A percentile compares a stretch with the other conserved stretches of the same genome.
Evolutionary conservation across 2,888 invertebrate genomes (phyloP).

Genomic region (Dynastes grantii): DNA sequence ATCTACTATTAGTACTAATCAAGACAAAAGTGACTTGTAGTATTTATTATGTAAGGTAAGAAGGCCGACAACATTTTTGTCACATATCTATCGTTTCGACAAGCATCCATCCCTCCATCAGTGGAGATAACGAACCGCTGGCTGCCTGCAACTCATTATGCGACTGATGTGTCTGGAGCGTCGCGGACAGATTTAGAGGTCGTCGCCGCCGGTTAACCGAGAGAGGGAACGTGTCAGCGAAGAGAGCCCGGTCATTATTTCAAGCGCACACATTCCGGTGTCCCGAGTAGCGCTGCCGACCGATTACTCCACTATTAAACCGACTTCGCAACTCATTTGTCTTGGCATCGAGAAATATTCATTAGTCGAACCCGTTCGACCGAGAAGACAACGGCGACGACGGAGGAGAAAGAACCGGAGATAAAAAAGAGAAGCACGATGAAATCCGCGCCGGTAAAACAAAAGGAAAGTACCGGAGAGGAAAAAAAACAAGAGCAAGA

Average conservation of each 20-base stretch:
- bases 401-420: constrained; percentile 20
- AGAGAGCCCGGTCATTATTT: constrained; percentile 59
- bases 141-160: constrained; percentile 61
- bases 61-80: constrained; percentile 40
- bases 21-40: constrained; percentile 6
- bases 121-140: constrained; percentile 54
- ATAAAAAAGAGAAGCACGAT: constrained; percentile 30
- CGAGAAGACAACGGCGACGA: constrained; percentile 40
- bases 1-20: constrained; percentile 6
- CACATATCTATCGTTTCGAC: constrained; percentile 38
- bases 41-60: constrained; percentile 23
- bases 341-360: constrained; percentile 64
- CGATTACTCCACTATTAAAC: constrained; percentile 60
- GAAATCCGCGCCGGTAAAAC: constrained; percentile 28
- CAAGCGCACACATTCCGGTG: constrained; percentile 59
- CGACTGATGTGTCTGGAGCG: constrained; percentile 61
- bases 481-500: constrained; percentile 50
- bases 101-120: constrained; percentile 48
- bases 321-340: constrained; percentile 62
- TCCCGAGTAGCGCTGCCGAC: constrained; percentile 53
- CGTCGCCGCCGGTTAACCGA: constrained; percentile 48
- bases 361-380: constrained; percentile 61
- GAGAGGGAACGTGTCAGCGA: constrained; percentile 57
- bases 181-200: constrained; percentile 66
- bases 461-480: constrained; percentile 27